These are phyloP conservation scores for Chesias legatella DNA, from an alignment of 2,888 invertebrate species.

Conservation along the genomic window DNA sequence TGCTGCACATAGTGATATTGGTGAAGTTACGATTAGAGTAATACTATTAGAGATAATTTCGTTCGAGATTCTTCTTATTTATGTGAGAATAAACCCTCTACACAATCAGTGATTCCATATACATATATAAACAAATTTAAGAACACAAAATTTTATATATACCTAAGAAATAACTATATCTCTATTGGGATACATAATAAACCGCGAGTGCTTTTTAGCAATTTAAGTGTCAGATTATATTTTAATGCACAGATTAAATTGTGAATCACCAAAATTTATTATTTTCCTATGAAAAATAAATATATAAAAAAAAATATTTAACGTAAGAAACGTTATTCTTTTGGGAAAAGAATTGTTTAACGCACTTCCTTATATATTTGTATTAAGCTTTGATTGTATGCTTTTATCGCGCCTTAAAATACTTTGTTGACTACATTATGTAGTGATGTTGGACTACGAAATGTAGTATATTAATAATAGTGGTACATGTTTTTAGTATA, in stretches of 20 bases:
- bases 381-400: not conserved
- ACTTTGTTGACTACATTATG: conserved; percentile 5
- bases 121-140: conserved; percentile 23
- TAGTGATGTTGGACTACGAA: conserved; percentile 4
- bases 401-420: not conserved
- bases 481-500: conserved; percentile 18
- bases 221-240: conserved; percentile 39
- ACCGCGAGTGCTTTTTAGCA: conserved; percentile 71
- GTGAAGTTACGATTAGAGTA: too few relatives aligned
- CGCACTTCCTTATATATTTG: conserved; percentile 48
- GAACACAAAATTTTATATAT: conserved; percentile 16
- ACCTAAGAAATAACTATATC: conserved; percentile 23
- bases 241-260: conserved; percentile 29
- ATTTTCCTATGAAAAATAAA: conserved; percentile 38
- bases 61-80: too few relatives aligned
- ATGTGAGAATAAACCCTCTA: conserved; percentile 4
- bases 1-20: too few relatives aligned
- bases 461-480: conserved; percentile 13
- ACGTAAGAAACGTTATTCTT: conserved; percentile 68
- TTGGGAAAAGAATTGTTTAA: conserved; percentile 75
- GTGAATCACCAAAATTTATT: conserved; percentile 46
- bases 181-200: conserved; percentile 36
- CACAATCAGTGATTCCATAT: conserved; percentile 19
- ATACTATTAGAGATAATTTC: too few relatives aligned
- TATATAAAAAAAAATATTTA: conserved; percentile 41